Conservation (phyloP, 2,888 invertebrate species). For the Scrobipalpa atriplicella region DNA sequence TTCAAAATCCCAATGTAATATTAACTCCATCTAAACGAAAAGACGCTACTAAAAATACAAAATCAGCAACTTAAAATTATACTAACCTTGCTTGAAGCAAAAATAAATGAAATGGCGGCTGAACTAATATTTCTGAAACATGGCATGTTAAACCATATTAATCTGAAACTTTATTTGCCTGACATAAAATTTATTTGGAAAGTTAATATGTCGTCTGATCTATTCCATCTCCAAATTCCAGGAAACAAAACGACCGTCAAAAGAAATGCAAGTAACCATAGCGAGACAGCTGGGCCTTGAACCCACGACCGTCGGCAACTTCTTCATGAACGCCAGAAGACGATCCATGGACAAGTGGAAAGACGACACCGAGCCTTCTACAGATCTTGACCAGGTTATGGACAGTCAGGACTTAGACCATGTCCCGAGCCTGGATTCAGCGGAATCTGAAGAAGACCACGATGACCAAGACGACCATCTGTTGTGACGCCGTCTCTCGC, state of each 20-base stretch:
- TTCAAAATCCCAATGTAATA: too few species aligned
- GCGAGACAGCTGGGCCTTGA: constrained; percentile 98
- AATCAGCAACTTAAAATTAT: too few species aligned
- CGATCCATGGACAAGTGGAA: constrained; percentile 99
- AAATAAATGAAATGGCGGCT: too few species aligned
- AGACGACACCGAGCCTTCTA: constrained; percentile 92
- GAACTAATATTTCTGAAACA: too few species aligned
- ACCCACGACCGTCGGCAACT: constrained; percentile 99
- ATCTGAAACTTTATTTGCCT: too few species aligned
- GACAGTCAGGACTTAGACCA: constrained; percentile 79
- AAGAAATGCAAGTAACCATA: constrained; percentile 99
- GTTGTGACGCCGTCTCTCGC: constrained; percentile 79
- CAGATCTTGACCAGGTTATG: constrained; percentile 77
- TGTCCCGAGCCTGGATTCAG: constrained; percentile 71
- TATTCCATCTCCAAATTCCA: constrained; percentile 63
- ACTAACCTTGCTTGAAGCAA: too few species aligned
- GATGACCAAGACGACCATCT: constrained; percentile 75
- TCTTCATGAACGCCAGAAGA: constrained; percentile 99
- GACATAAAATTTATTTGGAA: too few species aligned
- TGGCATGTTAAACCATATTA: too few species aligned
- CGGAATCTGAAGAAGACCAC: constrained; percentile 71
- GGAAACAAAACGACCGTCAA: constrained; percentile 99
- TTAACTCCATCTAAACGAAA: too few species aligned
- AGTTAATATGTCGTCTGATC: neutral
- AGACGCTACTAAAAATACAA: too few species aligned